These are phyloP conservation scores for Apostichopus californicus DNA, from an alignment of 35 echinoderm and acorn worm species.

Conservation along the genomic window DNA sequence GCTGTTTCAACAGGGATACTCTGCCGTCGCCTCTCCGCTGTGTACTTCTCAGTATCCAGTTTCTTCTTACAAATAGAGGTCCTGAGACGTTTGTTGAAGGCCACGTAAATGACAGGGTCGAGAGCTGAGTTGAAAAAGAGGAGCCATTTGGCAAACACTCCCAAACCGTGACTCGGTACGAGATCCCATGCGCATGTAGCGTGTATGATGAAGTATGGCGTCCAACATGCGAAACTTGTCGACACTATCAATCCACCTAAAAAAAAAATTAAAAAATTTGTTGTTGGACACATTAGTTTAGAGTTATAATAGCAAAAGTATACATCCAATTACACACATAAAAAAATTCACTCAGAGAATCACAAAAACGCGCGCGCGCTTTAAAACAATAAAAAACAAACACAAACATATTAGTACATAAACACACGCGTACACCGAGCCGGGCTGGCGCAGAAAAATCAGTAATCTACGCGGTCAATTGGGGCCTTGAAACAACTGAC, in stretches of 20 bases:
- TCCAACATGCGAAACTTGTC: conserved; percentile 21
- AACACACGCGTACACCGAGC: no score
- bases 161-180: conserved; percentile 16
- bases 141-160: conserved; percentile 19
- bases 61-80: conserved; percentile 23
- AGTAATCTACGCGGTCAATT: no score
- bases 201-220: conserved; percentile 25
- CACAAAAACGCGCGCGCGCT: no score
- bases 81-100: conserved; percentile 24
- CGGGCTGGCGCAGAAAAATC: no score
- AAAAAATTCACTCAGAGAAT: no score
- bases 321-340: no score
- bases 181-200: conserved; percentile 26
- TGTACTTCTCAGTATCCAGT: neutral
- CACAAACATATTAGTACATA: no score
- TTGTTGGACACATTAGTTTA: no score
- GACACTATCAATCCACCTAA: conserved; percentile 29
- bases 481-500: no score
- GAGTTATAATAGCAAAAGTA: no score
- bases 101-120: conserved; percentile 8
- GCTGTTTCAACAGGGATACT: neutral
- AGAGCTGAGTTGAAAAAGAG: conserved; percentile 35
- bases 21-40: neutral
- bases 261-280: neutral
- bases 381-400: no score